Base-by-base conservation (phyloP, 2,888 invertebrate species). In the Saturnia japonica region DNA sequence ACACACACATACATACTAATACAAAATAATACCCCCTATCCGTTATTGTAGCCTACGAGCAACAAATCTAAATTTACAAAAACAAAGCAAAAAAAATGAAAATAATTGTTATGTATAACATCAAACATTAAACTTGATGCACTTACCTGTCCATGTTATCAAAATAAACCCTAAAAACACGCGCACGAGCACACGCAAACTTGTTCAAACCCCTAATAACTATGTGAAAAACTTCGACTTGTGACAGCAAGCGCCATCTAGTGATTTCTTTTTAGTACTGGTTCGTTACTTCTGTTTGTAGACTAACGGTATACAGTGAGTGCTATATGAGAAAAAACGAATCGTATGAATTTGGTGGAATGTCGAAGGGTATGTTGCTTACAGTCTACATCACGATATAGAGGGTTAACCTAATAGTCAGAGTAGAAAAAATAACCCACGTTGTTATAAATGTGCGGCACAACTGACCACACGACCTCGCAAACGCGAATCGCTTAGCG, bases 221-320 rank as follows among this genome's bases (percentile, higher is more conserved):
- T 62, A 22, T 22, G 4, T 22, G 22, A 62, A 62, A 62, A 62
- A 22, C 14, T 62, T 22, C 25, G 25, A 62, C n/a, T 62, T 62
- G 14, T 62, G 25, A 62, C 62, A 62, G 62, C 4, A 12, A 62
- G n/a, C 4, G 62, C 62, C 14, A 62, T 22, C 22, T 25, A 62
- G 62, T 68, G n/a, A 67, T 25, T 25, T 68, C n/a, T n/a, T 40
- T 42, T 68, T 54, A 12, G 25, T 16, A 57, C 34, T n/a, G 11
- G 40, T 57, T 11, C 42, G 11, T 19, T 68, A 62, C 62, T 62
- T 62, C 22, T 62, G 14, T 62, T 62, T 62, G 62, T 74, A 22
- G 25, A 62, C 62, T 62, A 62, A n/a, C 62, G 43, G 62, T 62
- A 22, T 70, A 70, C 19, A 34, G 22, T 12, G 43, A 40, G 4